phyloP scores from a whole-genome alignment of 1,140 invertebrate genomes.

The Sarcophaga peregrina region DNA sequence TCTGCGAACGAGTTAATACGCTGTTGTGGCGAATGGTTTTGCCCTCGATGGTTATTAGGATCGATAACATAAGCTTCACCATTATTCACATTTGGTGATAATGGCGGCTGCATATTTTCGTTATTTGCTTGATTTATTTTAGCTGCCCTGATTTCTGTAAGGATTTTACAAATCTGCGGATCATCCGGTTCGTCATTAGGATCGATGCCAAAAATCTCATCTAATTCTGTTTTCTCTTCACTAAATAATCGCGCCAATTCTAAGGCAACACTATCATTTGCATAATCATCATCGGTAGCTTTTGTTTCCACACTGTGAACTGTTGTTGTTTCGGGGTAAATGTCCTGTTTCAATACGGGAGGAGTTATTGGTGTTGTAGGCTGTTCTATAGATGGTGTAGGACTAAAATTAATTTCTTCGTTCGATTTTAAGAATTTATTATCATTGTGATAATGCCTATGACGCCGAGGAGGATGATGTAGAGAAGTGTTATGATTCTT shows the following conservation, averaged over 20 bases:
- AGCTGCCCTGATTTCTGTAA: constrained; percentile 48
- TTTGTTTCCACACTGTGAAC: background rate
- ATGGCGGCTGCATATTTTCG: background rate
- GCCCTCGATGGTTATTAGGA: background rate
- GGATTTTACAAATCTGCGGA: constrained; percentile 51
- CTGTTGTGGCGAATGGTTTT: background rate
- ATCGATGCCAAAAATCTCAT: constrained; percentile 60
- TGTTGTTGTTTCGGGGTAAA: too few species aligned
- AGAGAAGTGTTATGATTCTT: background rate
- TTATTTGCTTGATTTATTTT: constrained; percentile 30
- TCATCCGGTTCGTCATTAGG: constrained; percentile 46
- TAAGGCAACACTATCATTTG: constrained; percentile 55
- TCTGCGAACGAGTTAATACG: background rate
- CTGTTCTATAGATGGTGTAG: background rate
- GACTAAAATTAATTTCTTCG: constrained; percentile 7
- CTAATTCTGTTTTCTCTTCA: constrained; percentile 58
- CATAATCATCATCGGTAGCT: background rate
- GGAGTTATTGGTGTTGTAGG: background rate
- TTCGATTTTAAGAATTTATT: background rate
- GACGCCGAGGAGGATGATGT: background rate
- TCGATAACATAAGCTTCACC: too few species aligned
- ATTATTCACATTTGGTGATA: background rate
- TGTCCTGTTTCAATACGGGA: background rate
- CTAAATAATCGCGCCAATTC: constrained; percentile 58
- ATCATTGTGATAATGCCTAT: background rate